Percentiles rank a stretch among this genome's conserved stretches.
Evolutionary conservation across 1,140 invertebrate genomes (phyloP).

Genomic region (Papilio machaon): DNA sequence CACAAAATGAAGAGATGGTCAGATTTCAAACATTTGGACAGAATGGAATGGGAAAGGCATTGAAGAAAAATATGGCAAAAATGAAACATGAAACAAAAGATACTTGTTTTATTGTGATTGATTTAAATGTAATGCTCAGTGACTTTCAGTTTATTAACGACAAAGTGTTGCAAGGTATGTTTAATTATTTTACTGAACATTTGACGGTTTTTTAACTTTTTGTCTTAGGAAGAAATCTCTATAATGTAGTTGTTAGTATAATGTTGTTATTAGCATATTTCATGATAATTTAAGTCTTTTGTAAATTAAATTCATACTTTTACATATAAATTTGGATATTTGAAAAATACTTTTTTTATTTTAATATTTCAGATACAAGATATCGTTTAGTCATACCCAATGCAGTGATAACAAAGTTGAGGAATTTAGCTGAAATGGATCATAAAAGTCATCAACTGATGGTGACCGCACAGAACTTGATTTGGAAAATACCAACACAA

Average conservation of each 20-base stretch:
- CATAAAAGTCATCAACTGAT: slow-evolving; percentile 43
- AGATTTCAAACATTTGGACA: neutral
- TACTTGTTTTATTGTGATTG: slow-evolving; percentile 46
- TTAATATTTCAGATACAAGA: slow-evolving; percentile 44
- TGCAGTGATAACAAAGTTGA: slow-evolving; percentile 35
- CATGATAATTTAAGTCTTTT: no score
- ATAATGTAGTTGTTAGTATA: no score
- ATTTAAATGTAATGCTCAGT: slow-evolving; percentile 45
- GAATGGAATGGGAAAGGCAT: neutral
- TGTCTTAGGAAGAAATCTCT: no score
- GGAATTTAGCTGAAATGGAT: slow-evolving; percentile 42
- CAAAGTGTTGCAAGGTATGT: slow-evolving; percentile 47
- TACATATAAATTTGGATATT: no score
- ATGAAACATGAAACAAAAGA: neutral
- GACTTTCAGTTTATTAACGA: slow-evolving; percentile 45
- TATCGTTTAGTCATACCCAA: slow-evolving; percentile 48
- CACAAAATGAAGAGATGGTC: neutral
- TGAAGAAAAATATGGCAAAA: neutral
- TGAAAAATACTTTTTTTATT: neutral
- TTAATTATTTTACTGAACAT: neutral
- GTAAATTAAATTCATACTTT: no score
- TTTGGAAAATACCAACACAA: slow-evolving; percentile 29
- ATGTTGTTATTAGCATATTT: no score
- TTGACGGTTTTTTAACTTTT: neutral
- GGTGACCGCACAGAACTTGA: slow-evolving; percentile 44